Conservation (phyloP, 2,113 vertebrate species). For the Trematocara macrostoma region DNA sequence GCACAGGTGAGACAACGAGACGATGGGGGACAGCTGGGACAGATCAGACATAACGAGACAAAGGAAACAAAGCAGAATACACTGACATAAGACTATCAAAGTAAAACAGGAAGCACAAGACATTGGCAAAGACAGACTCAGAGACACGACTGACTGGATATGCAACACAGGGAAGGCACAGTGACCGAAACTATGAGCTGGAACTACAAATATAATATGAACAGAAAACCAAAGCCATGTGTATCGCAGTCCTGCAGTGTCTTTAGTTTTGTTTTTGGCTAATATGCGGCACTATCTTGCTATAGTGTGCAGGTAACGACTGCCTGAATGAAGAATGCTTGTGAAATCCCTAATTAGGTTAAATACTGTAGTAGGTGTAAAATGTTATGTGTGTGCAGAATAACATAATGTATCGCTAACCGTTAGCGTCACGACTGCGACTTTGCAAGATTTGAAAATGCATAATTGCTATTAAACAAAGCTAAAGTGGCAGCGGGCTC, state of each 20-base stretch:
- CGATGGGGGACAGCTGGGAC: not conserved
- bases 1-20: not conserved
- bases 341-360: not conserved
- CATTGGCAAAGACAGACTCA: not conserved
- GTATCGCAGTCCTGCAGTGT: not conserved
- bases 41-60: fast-evolving
- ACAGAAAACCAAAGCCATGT: not conserved
- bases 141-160: not conserved
- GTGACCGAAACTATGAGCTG: not conserved
- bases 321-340: not conserved
- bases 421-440: not conserved
- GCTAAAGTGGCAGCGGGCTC: not conserved
- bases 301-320: not conserved
- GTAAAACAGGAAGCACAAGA: not conserved
- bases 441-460: not conserved
- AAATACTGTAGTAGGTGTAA: not conserved
- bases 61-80: not conserved
- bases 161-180: not conserved
- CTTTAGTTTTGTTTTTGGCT: not conserved
- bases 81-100: not conserved
- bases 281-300: not conserved
- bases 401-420: not conserved
- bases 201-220: not conserved
- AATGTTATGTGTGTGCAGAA: not conserved
- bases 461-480: not conserved